Evolutionary conservation across 2,113 vertebrate species (phyloP).

Genomic region (Bujurquina vittata): DNA sequence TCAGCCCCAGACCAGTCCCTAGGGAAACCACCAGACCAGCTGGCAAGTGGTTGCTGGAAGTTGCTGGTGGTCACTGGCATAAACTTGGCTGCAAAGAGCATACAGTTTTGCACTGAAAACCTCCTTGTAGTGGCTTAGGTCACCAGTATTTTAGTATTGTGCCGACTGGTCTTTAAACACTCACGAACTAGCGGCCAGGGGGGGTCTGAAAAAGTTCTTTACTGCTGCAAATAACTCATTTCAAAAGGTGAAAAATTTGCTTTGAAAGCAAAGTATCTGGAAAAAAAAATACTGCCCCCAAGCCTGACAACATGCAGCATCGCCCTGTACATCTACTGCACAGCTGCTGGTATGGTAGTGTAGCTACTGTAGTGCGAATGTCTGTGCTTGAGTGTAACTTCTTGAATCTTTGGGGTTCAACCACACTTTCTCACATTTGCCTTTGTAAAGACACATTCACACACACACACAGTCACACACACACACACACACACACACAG

Average conservation of each 20-base stretch:
- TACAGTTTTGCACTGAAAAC: neutral
- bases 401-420: constrained; percentile 25
- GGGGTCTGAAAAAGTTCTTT: too few relatives aligned
- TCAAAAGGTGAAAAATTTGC: too few relatives aligned
- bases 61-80: neutral
- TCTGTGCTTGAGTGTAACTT: constrained; percentile 25
- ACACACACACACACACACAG: neutral
- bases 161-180: neutral
- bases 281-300: neutral
- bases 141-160: neutral
- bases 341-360: constrained; percentile 11
- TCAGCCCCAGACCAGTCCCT: neutral
- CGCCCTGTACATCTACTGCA: neutral
- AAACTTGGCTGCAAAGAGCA: neutral
- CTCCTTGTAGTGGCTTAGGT: neutral
- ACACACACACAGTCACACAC: neutral
- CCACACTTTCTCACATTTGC: constrained; percentile 41
- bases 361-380: too few relatives aligned
- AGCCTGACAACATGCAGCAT: constrained; percentile 6
- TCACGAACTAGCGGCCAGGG: neutral
- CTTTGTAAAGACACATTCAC: neutral
- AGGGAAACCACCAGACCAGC: neutral
- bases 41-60: neutral
- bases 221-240: neutral
- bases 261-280: too few relatives aligned